Base-by-base conservation (phyloP, 2,113 vertebrate genomes). In the Thamnophis sirtalis region DNA sequence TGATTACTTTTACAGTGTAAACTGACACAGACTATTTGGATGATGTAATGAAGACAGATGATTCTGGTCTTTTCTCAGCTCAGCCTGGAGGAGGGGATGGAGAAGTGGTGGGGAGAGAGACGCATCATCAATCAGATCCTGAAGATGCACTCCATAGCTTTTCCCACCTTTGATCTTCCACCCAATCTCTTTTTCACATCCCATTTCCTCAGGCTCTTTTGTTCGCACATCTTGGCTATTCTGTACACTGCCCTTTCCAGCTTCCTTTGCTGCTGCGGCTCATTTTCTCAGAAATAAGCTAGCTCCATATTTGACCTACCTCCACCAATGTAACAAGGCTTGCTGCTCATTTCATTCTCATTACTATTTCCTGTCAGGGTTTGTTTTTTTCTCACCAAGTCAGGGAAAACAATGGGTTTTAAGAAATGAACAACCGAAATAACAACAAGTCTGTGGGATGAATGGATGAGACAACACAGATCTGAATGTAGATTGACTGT, bases 11-110 rank as follows among this genome's bases (percentile, higher is more conserved):
- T 95, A 53, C 94, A 96, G 96, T 93, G 60, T 93, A 94, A 96
- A 91, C 95, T 96, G 97, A 96, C 94, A 94, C 96, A 95, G 95
- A 96, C 93, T 93, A 60, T 96, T 93, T 96, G 92, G 91, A 93
- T 87, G 88, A 87, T 15, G 55, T 97, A 97, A 98, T 97, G 97
- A 98, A 98, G 97, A 98, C 2, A 19, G 96, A 98, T 97, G 97
- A 97, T 94, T 89, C 95, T 80, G 0, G 95, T 58, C 93, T 96
- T 93, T 92, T 87, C 10, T 0, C 95, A 3, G 53, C 13, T 48
- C 60, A 2, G 95, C 97, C 95, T 93, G 63, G 92, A 51, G 94
- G 93, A 93, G 93, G 91, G 90, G 92, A 87, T 56, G 49, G 33
- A 56, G 54, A 92, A 26, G 73, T 48, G 68, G 68, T 38, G 68